Evolutionary conservation across 2,113 vertebrate genomes (phyloP).

Genomic region (Camelus bactrianus): DNA sequence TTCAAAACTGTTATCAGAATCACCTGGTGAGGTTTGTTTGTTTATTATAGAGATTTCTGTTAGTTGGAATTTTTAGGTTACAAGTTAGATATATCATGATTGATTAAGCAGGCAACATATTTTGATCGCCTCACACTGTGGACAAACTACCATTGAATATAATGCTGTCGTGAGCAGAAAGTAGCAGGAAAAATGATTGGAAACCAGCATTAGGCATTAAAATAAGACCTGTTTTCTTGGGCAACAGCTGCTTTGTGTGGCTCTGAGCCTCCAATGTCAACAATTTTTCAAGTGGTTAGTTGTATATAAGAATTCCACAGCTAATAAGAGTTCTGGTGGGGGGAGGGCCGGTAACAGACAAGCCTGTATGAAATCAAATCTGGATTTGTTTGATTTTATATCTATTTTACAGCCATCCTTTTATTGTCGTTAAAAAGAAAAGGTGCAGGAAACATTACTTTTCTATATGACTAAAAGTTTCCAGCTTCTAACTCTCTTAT

Average conservation of each 20-base stretch:
- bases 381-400: background rate
- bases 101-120: background rate
- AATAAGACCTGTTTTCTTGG: background rate
- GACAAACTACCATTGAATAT: background rate
- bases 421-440: background rate
- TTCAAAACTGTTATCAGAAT: background rate
- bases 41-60: background rate
- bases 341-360: background rate
- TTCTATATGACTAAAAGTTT: background rate
- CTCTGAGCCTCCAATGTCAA: background rate
- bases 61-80: background rate
- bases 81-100: background rate
- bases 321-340: background rate
- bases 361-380: background rate
- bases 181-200: background rate
- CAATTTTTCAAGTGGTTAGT: background rate
- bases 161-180: background rate
- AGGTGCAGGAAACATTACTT: background rate
- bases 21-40: background rate
- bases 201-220: background rate
- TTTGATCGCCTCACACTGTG: background rate
- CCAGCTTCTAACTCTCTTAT: background rate
- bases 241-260: background rate
- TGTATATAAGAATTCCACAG: background rate
- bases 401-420: background rate